A percentile compares a stretch with the other conserved stretches of the same genome.
phyloP scores from a whole-genome alignment of 2,888 invertebrate genomes.

The Ichneumon xanthorius region DNA sequence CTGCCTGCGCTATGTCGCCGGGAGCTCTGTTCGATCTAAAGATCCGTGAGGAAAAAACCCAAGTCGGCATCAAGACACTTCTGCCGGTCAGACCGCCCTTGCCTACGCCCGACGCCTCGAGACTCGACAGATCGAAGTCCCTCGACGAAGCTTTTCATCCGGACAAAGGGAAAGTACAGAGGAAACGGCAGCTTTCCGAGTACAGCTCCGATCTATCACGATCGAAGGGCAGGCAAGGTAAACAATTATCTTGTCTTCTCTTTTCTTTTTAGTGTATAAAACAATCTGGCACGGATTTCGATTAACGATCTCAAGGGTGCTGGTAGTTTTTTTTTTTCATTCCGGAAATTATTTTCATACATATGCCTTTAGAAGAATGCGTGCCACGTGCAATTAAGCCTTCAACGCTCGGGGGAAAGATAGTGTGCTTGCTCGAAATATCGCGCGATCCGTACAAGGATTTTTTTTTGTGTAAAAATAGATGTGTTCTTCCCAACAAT shows the following conservation, averaged over 20 bases:
- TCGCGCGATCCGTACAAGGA: background rate
- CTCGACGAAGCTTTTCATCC: conserved; percentile 75
- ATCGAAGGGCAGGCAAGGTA: conserved; percentile 78
- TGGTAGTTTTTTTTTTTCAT: conserved; percentile 27
- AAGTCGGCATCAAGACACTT: conserved; percentile 86
- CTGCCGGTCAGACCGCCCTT: conserved; percentile 83
- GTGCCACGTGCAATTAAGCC: background rate
- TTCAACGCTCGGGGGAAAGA: background rate
- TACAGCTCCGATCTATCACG: conserved; percentile 76
- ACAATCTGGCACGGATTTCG: conserved; percentile 11
- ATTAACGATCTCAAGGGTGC: conserved; percentile 13
- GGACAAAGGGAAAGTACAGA: conserved; percentile 75
- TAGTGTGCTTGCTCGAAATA: background rate
- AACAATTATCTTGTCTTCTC: conserved; percentile 35
- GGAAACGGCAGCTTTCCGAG: conserved; percentile 79
- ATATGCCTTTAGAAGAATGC: conserved; percentile 41
- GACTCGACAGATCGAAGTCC: conserved; percentile 76
- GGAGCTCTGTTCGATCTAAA: conserved; percentile 81
- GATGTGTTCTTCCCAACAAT: background rate
- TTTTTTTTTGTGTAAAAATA: background rate
- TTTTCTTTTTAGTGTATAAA: background rate
- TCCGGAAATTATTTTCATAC: conserved; percentile 19
- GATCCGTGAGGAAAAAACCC: conserved; percentile 83
- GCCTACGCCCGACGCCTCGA: conserved; percentile 68
- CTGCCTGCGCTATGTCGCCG: conserved; percentile 80